phyloP scores from a whole-genome alignment of 2,888 invertebrate genomes.

The Altica lythri region DNA sequence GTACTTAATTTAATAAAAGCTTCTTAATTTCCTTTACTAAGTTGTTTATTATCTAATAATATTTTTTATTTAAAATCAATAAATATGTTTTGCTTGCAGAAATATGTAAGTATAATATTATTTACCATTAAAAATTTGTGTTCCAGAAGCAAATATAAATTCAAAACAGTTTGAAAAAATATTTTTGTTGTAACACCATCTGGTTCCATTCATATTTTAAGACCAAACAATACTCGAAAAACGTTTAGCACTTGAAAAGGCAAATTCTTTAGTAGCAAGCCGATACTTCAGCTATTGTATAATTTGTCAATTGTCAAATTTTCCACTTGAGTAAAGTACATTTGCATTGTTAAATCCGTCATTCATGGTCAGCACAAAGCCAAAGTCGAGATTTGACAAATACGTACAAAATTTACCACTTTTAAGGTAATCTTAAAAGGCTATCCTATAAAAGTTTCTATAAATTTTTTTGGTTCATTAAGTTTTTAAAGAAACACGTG shows the following conservation, averaged over 20 bases:
- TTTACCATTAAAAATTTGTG: too few species aligned
- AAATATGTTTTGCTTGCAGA: too few species aligned
- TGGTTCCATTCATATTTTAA: too few species aligned
- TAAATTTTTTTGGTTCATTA: constrained; percentile 32
- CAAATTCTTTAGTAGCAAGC: constrained; percentile 13
- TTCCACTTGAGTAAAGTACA: constrained; percentile 38
- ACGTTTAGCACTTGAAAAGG: constrained; percentile 9
- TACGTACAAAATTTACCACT: constrained; percentile 36
- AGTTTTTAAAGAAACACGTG: constrained; percentile 32
- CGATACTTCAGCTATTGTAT: constrained; percentile 2
- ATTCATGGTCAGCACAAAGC: constrained; percentile 31
- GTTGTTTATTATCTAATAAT: too few species aligned
- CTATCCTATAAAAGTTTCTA: constrained; percentile 24
- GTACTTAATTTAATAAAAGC: too few species aligned
- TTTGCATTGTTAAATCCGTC: constrained; percentile 29
- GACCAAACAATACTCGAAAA: too few species aligned
- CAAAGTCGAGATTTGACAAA: constrained; percentile 29
- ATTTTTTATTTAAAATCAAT: too few species aligned
- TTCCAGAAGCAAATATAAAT: too few species aligned
- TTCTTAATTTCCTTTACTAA: too few species aligned
- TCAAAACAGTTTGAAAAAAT: too few species aligned
- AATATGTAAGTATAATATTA: too few species aligned
- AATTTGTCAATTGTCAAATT: constrained; percentile 26
- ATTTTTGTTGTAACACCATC: too few species aligned
- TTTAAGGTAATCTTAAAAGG: constrained; percentile 30